These are phyloP conservation scores for Meta bourneti DNA, from an alignment of 2,888 invertebrate genomes.

Conservation along the genomic window DNA sequence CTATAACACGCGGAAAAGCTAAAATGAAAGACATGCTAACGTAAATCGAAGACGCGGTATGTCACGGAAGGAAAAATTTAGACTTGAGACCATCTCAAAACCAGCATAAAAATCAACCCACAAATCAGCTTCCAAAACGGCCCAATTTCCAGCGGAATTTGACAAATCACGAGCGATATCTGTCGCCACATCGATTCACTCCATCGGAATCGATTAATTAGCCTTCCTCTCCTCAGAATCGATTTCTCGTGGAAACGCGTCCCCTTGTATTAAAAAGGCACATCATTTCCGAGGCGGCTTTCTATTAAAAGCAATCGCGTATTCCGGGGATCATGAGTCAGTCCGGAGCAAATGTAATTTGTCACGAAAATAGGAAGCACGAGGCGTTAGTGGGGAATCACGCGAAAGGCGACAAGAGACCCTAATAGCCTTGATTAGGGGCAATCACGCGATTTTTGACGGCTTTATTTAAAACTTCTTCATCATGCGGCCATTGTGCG, in stretches of 20 bases:
- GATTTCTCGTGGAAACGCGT: no score
- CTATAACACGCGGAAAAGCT: no score
- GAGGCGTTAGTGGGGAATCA: conserved; percentile 69
- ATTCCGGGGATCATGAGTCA: conserved; percentile 57
- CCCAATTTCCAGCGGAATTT: not conserved
- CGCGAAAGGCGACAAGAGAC: conserved; percentile 72
- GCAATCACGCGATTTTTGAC: conserved; percentile 67
- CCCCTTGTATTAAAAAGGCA: no score
- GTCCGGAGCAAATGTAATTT: conserved; percentile 69
- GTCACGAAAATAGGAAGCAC: conserved; percentile 75
- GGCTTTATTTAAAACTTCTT: conserved; percentile 62
- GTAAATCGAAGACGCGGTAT: no score
- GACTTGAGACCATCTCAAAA: no score
- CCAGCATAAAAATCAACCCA: no score
- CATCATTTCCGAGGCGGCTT: conserved; percentile 2
- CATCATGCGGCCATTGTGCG: no score
- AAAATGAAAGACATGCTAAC: no score
- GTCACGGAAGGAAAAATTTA: no score
- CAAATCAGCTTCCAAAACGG: no score
- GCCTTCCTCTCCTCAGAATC: no score
- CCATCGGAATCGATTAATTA: not conserved
- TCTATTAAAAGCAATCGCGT: conserved; percentile 52
- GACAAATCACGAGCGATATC: not conserved
- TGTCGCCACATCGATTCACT: not conserved
- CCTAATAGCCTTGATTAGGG: conserved; percentile 73